Conservation (phyloP, 2,797 vertebrate species). For the Aphelocoma californica region DNA sequence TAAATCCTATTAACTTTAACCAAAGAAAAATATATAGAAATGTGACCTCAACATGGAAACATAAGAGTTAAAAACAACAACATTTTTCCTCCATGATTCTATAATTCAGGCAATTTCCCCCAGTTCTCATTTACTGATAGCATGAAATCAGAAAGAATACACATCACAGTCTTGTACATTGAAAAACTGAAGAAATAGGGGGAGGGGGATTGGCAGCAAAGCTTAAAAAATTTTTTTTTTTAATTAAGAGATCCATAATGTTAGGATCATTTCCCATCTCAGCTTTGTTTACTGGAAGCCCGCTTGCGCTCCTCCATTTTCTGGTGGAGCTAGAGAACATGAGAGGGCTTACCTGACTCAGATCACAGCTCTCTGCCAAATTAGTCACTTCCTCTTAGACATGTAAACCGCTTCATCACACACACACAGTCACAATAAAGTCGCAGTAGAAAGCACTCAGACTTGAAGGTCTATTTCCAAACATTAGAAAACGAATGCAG, state of each 20-base stretch:
- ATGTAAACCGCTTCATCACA: too few species aligned
- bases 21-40: slow-evolving; percentile 41
- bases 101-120: slow-evolving; percentile 60
- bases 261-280: slow-evolving; percentile 68
- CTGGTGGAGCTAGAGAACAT: slow-evolving; percentile 93
- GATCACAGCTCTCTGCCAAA: slow-evolving; percentile 73
- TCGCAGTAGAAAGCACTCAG: too few species aligned
- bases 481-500: too few species aligned
- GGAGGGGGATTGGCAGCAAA: slow-evolving; percentile 58
- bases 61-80: not conserved
- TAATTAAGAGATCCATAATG: slow-evolving; percentile 67
- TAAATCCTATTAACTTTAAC: slow-evolving; percentile 62
- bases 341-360: slow-evolving; percentile 91
- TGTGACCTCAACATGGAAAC: slow-evolving; percentile 64
- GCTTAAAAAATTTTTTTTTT: not conserved
- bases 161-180: slow-evolving; percentile 49
- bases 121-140: slow-evolving; percentile 59
- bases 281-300: slow-evolving; percentile 70
- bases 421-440: too few species aligned
- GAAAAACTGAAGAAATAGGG: slow-evolving; percentile 30
- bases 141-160: slow-evolving; percentile 45
- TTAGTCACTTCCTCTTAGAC: slow-evolving; percentile 45
- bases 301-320: slow-evolving; percentile 78
- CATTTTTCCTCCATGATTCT: slow-evolving; percentile 7
- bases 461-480: not conserved